Percentiles rank a stretch among this genome's conserved stretches.
phyloP scores from a whole-genome alignment of 2,113 vertebrate genomes.

The Colius striatus region DNA sequence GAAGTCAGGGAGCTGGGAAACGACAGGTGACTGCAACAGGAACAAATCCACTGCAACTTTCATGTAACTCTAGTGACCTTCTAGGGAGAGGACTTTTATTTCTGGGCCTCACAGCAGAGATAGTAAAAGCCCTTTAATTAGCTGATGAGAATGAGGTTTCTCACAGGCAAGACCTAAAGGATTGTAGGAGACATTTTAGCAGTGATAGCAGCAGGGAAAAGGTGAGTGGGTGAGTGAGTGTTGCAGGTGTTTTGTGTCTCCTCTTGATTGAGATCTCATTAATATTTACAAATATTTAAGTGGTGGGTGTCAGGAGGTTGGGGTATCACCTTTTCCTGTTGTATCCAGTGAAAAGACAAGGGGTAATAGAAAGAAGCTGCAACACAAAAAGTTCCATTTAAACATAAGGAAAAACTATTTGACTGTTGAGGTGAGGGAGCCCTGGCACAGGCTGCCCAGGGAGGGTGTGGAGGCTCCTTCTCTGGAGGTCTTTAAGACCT shows the following conservation, averaged over 20 bases:
- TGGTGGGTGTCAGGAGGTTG: too few species aligned
- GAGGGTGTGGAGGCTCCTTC: too few species aligned
- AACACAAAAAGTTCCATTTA: too few species aligned
- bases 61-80: neutral
- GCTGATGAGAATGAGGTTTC: neutral
- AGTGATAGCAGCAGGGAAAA: neutral
- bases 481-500: too few species aligned
- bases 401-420: too few species aligned
- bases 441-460: too few species aligned
- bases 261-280: neutral
- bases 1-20: neutral
- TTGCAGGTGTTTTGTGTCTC: neutral
- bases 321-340: too few species aligned
- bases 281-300: too few species aligned
- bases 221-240: neutral
- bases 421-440: too few species aligned
- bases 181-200: neutral
- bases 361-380: too few species aligned
- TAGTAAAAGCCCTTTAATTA: neutral
- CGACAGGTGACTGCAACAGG: neutral
- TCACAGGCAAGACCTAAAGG: neutral
- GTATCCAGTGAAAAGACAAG: too few species aligned
- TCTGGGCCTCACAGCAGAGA: neutral
- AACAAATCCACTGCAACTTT: neutral
- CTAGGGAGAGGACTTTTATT: neutral